These are phyloP conservation scores for Micrastur ruficollis DNA, from an alignment of 2,797 vertebrate species.

Conservation along the genomic window DNA sequence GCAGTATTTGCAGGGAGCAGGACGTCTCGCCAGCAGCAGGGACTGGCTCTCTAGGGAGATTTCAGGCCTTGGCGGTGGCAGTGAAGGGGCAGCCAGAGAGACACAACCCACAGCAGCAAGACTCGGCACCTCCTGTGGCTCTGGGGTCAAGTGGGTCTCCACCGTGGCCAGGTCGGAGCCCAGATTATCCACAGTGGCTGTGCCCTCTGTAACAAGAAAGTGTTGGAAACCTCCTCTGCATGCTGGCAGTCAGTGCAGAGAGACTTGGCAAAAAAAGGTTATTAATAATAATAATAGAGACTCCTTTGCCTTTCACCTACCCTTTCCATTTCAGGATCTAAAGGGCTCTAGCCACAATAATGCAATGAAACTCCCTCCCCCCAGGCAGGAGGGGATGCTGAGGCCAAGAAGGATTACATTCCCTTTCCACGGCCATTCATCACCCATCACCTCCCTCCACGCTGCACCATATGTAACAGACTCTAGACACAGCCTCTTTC, in stretches of 20 bases:
- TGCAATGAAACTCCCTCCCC: not conserved
- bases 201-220: not conserved
- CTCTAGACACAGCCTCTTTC: not conserved
- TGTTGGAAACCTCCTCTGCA: not conserved
- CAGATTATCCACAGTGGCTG: not conserved
- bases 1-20: not conserved
- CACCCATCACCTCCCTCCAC: not conserved
- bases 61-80: not conserved
- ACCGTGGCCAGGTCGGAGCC: not conserved
- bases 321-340: not conserved
- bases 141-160: not conserved
- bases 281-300: not conserved
- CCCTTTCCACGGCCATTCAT: not conserved
- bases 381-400: not conserved
- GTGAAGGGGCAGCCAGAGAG: not conserved
- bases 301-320: slow-evolving; percentile 20
- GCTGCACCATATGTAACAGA: not conserved
- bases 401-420: not conserved
- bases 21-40: not conserved
- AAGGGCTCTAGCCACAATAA: slow-evolving; percentile 17
- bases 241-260: not conserved
- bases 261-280: not conserved
- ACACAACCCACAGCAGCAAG: not conserved
- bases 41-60: not conserved
- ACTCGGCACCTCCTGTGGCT: not conserved